These are phyloP conservation scores for Drosophila mojavensis DNA, from an alignment of 1,140 invertebrate species.

Conservation along the genomic window DNA sequence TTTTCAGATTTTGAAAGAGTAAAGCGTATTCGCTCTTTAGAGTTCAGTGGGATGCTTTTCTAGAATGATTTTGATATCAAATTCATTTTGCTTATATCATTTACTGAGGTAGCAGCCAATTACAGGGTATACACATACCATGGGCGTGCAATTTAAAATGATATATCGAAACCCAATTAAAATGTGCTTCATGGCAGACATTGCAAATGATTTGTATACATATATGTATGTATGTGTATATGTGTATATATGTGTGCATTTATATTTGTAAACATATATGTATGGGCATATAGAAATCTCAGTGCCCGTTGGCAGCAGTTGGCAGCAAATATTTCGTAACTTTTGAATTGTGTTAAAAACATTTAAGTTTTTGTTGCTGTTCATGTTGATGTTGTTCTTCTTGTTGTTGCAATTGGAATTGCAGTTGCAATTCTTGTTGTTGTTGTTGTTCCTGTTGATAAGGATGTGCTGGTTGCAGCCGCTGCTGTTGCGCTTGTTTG, in stretches of 20 bases:
- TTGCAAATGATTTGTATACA: conserved; percentile 7
- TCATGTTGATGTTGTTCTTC: neutral
- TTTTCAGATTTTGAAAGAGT: too few species aligned
- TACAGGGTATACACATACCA: conserved; percentile 1
- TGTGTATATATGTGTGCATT: too few species aligned
- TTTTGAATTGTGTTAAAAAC: conserved; percentile 44
- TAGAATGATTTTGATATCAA: too few species aligned
- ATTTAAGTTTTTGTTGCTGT: conserved; percentile 7
- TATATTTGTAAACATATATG: neutral
- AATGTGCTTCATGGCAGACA: conserved; percentile 8
- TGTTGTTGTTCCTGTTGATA: conserved; percentile 46
- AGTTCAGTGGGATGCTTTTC: too few species aligned
- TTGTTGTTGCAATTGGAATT: neutral
- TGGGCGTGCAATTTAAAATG: neutral
- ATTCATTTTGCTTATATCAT: too few species aligned
- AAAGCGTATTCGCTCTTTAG: too few species aligned
- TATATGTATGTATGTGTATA: too few species aligned
- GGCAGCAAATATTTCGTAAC: conserved; percentile 32
- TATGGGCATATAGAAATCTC: conserved; percentile 5
- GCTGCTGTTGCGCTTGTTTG: conserved; percentile 39
- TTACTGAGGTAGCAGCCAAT: neutral
- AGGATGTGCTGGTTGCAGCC: conserved; percentile 20
- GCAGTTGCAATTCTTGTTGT: neutral
- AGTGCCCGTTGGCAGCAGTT: conserved; percentile 4
- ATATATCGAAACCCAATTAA: conserved; percentile 2